phyloP scores from a whole-genome alignment of 2,113 vertebrate genomes.

The Mus pahari region DNA sequence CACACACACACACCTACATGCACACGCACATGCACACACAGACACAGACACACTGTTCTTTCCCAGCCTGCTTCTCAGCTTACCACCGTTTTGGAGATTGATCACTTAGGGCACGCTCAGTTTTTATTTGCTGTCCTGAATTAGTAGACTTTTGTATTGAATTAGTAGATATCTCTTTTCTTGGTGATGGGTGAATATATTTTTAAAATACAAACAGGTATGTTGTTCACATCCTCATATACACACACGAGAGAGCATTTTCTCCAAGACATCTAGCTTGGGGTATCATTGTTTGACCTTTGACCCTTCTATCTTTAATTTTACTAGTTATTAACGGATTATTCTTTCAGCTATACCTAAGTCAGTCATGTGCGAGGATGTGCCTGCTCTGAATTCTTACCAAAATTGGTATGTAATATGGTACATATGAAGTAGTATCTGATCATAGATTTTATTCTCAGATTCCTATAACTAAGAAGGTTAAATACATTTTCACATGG shows the following conservation, averaged over 20 bases:
- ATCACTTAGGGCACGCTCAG: neutral
- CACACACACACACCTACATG: too few relatives aligned
- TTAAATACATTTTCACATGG: constrained; percentile 25
- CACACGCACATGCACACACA: too few relatives aligned
- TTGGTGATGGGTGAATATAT: neutral
- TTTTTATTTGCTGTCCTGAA: neutral
- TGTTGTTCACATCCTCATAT: neutral
- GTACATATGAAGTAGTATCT: neutral
- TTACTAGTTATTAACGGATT: neutral
- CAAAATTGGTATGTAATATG: neutral
- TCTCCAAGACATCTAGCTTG: neutral
- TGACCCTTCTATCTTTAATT: neutral
- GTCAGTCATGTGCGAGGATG: neutral
- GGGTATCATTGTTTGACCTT: neutral
- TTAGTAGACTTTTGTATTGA: too few relatives aligned
- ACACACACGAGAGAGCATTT: neutral
- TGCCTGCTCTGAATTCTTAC: neutral
- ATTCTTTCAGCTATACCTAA: neutral
- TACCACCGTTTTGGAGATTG: neutral
- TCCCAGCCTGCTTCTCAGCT: neutral
- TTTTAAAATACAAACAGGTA: neutral
- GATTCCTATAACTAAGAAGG: neutral
- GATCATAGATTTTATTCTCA: neutral
- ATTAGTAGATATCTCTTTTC: neutral
- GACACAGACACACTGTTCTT: too few relatives aligned